These are phyloP conservation scores for Erinaceus europaeus DNA, from an alignment of 2,113 vertebrate species.

Conservation along the genomic window DNA sequence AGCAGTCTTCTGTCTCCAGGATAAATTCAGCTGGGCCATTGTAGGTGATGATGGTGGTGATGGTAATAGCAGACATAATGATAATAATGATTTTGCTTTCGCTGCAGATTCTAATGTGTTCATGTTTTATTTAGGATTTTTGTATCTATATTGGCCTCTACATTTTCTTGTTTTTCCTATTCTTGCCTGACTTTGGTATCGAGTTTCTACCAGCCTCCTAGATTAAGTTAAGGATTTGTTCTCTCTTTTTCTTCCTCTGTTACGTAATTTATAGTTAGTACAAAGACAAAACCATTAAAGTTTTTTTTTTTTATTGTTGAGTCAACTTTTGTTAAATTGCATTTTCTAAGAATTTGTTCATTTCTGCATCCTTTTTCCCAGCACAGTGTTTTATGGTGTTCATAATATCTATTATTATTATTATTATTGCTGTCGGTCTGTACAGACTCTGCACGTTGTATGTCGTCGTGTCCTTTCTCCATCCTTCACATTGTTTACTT, in stretches of 20 bases:
- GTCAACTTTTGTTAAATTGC: not conserved
- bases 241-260: not conserved
- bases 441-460: too few relatives aligned
- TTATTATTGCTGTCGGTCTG: fast-evolving
- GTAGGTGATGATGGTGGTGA: not conserved
- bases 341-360: not conserved
- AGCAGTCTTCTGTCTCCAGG: not conserved
- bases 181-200: not conserved
- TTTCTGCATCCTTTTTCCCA: not conserved
- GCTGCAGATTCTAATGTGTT: fast-evolving
- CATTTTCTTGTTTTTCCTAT: not conserved
- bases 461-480: fast-evolving
- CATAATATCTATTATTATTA: fast-evolving
- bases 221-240: too few relatives aligned
- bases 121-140: fast-evolving
- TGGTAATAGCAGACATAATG: fast-evolving
- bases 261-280: not conserved
- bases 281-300: too few relatives aligned
- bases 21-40: fast-evolving
- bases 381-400: too few relatives aligned
- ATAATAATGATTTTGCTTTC: too few relatives aligned
- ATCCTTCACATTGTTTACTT: fast-evolving
- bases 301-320: not conserved
- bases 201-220: not conserved
- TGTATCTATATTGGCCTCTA: fast-evolving